A percentile compares a stretch with the other conserved stretches of the same genome.
phyloP scores from a whole-genome alignment of 2,113 vertebrate genomes.

The Polypterus senegalus region DNA sequence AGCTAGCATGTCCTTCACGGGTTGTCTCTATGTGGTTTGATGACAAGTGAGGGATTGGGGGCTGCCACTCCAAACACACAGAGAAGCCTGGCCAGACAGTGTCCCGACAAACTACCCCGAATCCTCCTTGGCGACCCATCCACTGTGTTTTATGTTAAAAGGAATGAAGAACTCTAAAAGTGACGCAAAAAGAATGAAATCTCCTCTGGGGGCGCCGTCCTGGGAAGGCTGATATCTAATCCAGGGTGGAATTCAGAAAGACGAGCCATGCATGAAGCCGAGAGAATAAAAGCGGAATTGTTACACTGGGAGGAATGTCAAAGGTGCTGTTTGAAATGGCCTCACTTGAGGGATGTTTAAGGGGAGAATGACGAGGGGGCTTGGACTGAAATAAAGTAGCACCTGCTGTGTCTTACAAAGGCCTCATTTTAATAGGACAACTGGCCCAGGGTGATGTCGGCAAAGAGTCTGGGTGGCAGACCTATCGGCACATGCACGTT shows the following conservation, averaged over 20 bases:
- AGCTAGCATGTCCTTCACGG: conserved; percentile 1
- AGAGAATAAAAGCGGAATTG: conserved; percentile 44
- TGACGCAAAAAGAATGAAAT: conserved; percentile 10
- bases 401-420: conserved; percentile 6
- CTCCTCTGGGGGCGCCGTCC: conserved; percentile 13
- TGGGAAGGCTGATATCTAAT: conserved; percentile 34
- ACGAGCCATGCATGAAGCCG: conserved; percentile 31
- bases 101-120: background rate
- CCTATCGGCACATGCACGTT: background rate
- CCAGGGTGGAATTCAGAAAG: conserved; percentile 35
- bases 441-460: background rate
- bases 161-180: conserved; percentile 6
- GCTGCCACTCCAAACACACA: background rate
- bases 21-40: conserved; percentile 14
- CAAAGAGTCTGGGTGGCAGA: background rate
- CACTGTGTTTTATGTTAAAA: conserved; percentile 17
- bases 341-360: conserved; percentile 27
- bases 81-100: conserved; percentile 10
- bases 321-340: conserved; percentile 28
- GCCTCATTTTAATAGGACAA: conserved; percentile 1
- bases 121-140: conserved; percentile 9
- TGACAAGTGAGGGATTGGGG: conserved; percentile 5
- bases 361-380: conserved; percentile 23
- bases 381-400: conserved; percentile 18
- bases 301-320: conserved; percentile 28